phyloP scores from a whole-genome alignment of 37 sponge, comb jelly and placozoan genomes.

The Crambe crambe region DNA sequence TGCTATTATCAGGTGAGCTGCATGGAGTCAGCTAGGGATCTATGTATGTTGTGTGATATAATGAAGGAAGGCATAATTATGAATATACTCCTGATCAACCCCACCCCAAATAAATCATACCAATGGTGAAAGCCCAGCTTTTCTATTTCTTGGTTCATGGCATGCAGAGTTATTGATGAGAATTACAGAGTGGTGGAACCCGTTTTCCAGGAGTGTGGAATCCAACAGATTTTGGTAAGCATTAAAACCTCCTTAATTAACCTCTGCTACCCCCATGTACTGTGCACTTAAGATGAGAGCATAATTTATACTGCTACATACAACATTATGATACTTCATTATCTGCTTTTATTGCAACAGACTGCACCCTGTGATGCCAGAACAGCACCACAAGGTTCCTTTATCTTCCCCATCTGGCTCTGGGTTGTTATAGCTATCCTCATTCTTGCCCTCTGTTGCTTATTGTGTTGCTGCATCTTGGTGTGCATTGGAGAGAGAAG shows the following conservation, averaged over 20 bases:
- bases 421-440: neutral
- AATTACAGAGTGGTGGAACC: neutral
- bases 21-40: too few relatives aligned
- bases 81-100: too few relatives aligned
- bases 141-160: too few relatives aligned
- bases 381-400: neutral
- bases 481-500: neutral
- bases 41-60: too few relatives aligned
- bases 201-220: neutral
- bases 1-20: conserved; percentile 11
- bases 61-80: too few relatives aligned
- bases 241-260: neutral
- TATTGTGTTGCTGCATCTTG: neutral
- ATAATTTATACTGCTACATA: too few relatives aligned
- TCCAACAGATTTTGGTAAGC: neutral
- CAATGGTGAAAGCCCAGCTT: too few relatives aligned
- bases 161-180: conserved; percentile 5
- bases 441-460: neutral
- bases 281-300: too few relatives aligned
- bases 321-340: too few relatives aligned
- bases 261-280: too few relatives aligned
- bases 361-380: neutral
- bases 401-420: neutral
- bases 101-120: too few relatives aligned
- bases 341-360: too few relatives aligned